Conservation (phyloP, 2,797 vertebrate genomes). For the Mionectes olivaceus region DNA sequence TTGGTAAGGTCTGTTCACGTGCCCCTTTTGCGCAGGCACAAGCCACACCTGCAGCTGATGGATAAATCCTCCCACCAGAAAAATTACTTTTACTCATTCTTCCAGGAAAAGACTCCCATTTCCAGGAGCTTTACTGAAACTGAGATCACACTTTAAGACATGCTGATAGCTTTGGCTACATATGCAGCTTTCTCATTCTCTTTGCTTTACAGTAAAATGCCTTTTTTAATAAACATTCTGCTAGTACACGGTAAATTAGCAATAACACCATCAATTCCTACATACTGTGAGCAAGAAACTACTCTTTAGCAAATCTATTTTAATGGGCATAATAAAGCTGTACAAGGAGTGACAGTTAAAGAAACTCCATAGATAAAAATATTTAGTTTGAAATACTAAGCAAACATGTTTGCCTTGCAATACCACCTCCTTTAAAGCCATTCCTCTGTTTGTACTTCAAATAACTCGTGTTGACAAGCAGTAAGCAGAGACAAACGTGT, state of each 20-base stretch:
- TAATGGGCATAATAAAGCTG: background rate
- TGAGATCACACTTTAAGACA: background rate
- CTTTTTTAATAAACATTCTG: background rate
- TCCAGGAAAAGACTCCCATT: background rate
- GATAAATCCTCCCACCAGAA: background rate
- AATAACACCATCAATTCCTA: background rate
- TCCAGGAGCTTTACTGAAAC: background rate
- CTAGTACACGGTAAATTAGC: background rate
- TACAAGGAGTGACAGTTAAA: background rate
- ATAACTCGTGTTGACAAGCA: background rate
- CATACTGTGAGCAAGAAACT: background rate
- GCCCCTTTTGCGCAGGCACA: background rate
- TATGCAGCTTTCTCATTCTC: background rate
- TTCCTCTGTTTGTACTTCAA: conserved; percentile 28
- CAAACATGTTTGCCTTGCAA: conserved; percentile 9
- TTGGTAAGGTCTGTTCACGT: background rate
- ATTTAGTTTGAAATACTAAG: background rate
- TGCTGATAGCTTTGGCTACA: background rate
- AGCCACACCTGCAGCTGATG: background rate
- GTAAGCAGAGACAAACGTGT: background rate
- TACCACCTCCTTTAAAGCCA: background rate
- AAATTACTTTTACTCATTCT: background rate
- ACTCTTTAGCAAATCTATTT: background rate
- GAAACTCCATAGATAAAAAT: background rate
- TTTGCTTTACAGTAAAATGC: background rate